Base-by-base conservation (phyloP, 1,140 invertebrate genomes). In the Triops cancriformis region DNA sequence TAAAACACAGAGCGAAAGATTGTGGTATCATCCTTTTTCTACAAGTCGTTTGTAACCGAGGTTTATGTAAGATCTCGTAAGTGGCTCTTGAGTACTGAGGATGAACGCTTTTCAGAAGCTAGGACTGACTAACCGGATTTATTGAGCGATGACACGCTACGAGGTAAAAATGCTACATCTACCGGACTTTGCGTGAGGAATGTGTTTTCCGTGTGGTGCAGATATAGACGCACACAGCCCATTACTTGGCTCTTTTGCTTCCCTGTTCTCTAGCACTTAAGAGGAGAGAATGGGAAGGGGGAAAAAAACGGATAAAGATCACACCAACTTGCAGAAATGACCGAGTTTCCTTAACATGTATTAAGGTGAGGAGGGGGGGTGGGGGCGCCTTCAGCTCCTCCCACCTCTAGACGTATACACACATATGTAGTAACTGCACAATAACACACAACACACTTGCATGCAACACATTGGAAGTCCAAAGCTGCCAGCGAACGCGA, bases 71-170 rank as follows among this genome's bases (percentile, higher is more conserved):
- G 2, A 37, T 37, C 2, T 37, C 31, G 31, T 7, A 64, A 64
- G 51, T 64, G 31, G 51, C 51, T 64, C 51, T 64, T 64, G 10
- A 64, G n/a, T 23, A 64, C 51, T 64, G 51, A 23, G 51, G 51
- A 64, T 64, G 51, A 64, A 64, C 51, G 51, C 18, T 64, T 64
- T 64, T 64, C 51, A 64, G 51, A 64, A 64, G 51, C 51, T 64
- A 64, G 51, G 14, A 64, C 18, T 9, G 14, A 23, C 51, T 64
- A n/a, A n/a, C 18, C 7, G 51, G 51, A 64, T 64, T 64, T 64
- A 64, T 64, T 64, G 51, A 64, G 51, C 51, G 51, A 18, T 18
- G 23, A 64, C 51, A 64, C 23, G 51, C 51, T 23, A 64, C 23
- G 51, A n/a, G 23, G 23, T 64, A 23, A n/a, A 23, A 6, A 23